Evolutionary conservation across 1,140 invertebrate genomes (phyloP), one percentile per base, ranked within the genome.

Genomic region (Drosophila ironensis): DNA sequence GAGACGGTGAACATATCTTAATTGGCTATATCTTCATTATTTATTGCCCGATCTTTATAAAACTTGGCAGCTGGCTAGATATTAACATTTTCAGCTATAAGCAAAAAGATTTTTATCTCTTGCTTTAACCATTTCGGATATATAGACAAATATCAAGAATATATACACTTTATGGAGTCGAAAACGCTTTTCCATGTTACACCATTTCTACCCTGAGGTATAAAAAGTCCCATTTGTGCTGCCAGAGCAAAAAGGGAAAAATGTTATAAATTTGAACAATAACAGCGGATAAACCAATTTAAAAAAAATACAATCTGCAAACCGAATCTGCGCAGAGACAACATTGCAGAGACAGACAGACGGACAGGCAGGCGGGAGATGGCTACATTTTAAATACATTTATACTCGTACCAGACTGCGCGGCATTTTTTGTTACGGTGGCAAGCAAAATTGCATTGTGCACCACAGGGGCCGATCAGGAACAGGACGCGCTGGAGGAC

Each of bases 241-340:
- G 3, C 37, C 48, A 27, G 38, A 42, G 5, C 35, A 51, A 41
- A 63, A 41, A 47, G 30, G 12, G 19, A 38, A 38, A 67, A 52
- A 67, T 35, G 28, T 38, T 57, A 64, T 37, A 38, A 52, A 38
- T 37, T 17, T 40, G 30, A 60, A 71, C 33, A 77, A 60, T 37
- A 56, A 44, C 37, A 63, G 38, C 44, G 40, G 33, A 68, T 72
- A 60, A 72, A 68, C 52, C 73, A 76, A 78, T 73, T 73, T 41
- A 57, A 68, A 77, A 54, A 33, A 67, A 48, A 57, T 63, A 67
- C 53, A 72, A 75, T 75, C 46, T 38, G 40, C 47, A 54, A 51
- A 72, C 27, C 24, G 59, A 59, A 67, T 60, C 59, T 25, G 44
- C 35, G 38, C 38, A 60, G 59, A 56, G 20, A 57, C 53, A 56